Conservation (phyloP, 2,113 vertebrate species). For the Empidonax alnorum region DNA sequence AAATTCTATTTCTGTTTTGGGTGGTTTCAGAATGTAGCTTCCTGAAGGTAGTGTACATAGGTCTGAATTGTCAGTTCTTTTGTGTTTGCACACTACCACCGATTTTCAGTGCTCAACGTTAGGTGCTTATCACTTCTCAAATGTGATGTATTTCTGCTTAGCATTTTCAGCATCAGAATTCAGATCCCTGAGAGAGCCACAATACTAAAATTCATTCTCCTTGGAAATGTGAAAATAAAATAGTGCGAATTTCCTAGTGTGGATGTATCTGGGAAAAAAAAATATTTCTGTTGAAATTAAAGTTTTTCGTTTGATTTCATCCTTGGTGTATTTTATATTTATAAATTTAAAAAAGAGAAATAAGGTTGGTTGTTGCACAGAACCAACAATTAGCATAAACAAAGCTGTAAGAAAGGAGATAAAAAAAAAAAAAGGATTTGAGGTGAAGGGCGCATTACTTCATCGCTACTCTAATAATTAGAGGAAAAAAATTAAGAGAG, state of each 20-base stretch:
- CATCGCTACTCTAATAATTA: constrained; percentile 48
- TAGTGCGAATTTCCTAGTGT: neutral
- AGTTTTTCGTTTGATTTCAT: neutral
- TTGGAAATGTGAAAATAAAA: neutral
- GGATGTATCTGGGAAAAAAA: neutral
- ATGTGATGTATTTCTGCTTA: neutral
- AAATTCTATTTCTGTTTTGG: neutral
- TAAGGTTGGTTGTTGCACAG: neutral
- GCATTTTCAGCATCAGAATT: neutral
- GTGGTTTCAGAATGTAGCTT: neutral
- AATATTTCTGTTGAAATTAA: neutral
- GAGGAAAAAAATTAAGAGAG: constrained; percentile 53
- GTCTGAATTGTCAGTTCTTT: neutral
- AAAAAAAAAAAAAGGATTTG: neutral
- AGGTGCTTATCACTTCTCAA: neutral
- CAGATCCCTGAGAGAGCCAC: neutral
- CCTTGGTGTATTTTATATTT: neutral
- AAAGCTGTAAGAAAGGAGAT: neutral
- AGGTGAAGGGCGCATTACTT: constrained; percentile 13
- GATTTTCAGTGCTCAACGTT: neutral
- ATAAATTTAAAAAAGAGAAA: neutral
- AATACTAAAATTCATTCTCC: neutral
- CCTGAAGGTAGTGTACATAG: neutral
- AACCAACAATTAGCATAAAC: neutral
- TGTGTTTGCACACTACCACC: neutral